Evolutionary conservation across 2,888 invertebrate species (phyloP), one percentile per base, ranked within the genome.

Genomic region (Pammene fasciana): DNA sequence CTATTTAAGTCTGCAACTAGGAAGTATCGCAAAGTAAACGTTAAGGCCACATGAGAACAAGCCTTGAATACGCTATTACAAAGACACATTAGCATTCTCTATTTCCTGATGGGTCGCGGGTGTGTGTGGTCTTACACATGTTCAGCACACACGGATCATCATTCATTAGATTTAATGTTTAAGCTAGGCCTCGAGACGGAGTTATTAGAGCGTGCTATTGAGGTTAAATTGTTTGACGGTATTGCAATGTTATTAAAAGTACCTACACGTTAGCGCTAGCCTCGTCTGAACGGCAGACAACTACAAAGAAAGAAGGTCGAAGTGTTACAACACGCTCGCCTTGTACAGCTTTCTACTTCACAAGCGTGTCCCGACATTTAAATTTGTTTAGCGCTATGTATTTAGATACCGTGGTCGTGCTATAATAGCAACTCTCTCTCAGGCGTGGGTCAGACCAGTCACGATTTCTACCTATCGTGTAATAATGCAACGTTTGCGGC

Each of bases 331-430:
- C 90, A 91, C 82, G 88, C 78, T 90, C 82, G 90, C 90, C 90
- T 90, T 90, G 90, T 86, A 76, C 87, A 88, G 91, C 92, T 92
- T 92, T 92, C 92, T 92, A 92, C 88, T 89, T 84, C 78, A 84
- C 83, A 79, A 88, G 86, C 90, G 86, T 89, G 92, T 90, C 87
- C 87, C 89, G 89, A 88, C 90, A 89, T 90, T 90, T 89, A 89
- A 90, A 92, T 89, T 86, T 87, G 87, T 89, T 91, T 90, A 79
- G 83, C 88, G 89, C 65, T 70, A 46, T 41, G 59, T 86, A 87
- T 88, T 26, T 26, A 26, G 26, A 86, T 86, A 88, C 85, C 82
- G 86, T 82, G 81, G 81, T 79, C 80, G 79, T 79, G 82, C 82
- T 80, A 82, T 79, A 79, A 68, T 76, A 79, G 83, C 83, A 82